Base-by-base conservation (phyloP, 2,888 invertebrate genomes). In the Polydrusus pterygomalis region DNA sequence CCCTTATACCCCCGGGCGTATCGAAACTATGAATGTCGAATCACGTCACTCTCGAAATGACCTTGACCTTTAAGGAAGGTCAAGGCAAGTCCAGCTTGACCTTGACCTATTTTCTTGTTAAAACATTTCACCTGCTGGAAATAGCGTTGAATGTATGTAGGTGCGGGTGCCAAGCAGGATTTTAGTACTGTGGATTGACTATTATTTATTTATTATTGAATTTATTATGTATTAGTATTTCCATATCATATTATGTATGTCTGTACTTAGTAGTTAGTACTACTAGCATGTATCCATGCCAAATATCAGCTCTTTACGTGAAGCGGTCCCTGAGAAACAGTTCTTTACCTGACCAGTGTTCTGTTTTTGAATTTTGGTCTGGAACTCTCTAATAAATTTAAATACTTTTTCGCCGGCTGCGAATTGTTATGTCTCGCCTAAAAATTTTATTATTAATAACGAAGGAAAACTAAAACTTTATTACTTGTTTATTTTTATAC, bases 51-150 rank as follows among this genome's bases (percentile, higher is more conserved):
- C 30, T 34, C 43, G 11, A 43, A 75, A 65, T 70, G 75, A 70
- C 75, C 75, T 75, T 75, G 75, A 74, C 74, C 70, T 74, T 70
- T 56, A 62, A 8, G n/a, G 13, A 7, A 20, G 18, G 43, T 18
- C 45, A 63, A 51, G 64, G 69, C 47, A 6, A 9, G 38, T 15
- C 9, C 9, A 10, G 10, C 18, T n/a, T 77, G 77, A 74, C 77
- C 77, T 77, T 77, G 77, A 67, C 77, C 77, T 49, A 75, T 9
- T 51, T 75, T 11, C 15, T 13, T 1, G 34, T 34, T 58, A 58
- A 17, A 34, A 38, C 17, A 38, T 25, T 58, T 13, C 15, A 1
- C 25, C 25, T 0, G 15, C 8, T 17, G 10, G 15, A 56, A 25
- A 51, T 51, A 49, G 15, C 18, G 15, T 56, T 56, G 30, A 25